Evolutionary conservation across 2,888 invertebrate species (phyloP).

Genomic region (Zygogramma bicolorata): DNA sequence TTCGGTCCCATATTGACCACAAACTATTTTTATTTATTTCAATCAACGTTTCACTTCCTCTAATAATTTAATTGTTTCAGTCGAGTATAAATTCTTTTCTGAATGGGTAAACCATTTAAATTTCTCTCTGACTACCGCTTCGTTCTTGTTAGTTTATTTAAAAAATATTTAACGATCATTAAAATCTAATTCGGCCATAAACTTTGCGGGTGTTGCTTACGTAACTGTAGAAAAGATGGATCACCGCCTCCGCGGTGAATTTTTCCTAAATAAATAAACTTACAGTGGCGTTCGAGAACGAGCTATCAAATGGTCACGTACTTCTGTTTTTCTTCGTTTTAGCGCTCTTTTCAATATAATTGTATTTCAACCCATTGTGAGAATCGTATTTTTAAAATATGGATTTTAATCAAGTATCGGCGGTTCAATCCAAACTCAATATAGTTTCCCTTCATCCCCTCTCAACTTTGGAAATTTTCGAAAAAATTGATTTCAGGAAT

Average conservation of each 20-base stretch:
- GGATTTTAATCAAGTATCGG: too few species aligned
- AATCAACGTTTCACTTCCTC: too few species aligned
- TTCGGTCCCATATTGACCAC: too few species aligned
- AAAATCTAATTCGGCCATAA: slow-evolving; percentile 10
- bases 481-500: too few species aligned
- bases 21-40: too few species aligned
- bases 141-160: slow-evolving; percentile 1
- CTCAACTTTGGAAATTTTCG: too few species aligned
- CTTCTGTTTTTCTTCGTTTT: neutral
- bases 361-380: too few species aligned
- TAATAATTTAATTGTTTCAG: too few species aligned
- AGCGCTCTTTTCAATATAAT: too few species aligned
- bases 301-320: neutral
- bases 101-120: neutral
- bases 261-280: slow-evolving; percentile 1
- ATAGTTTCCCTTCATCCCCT: too few species aligned
- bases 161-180: neutral
- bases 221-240: neutral
- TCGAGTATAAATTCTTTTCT: neutral
- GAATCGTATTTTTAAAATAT: too few species aligned
- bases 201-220: slow-evolving; percentile 9
- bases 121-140: neutral
- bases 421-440: too few species aligned
- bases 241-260: neutral
- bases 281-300: neutral